Base-by-base conservation (phyloP, 2,888 invertebrate genomes). In the Tetragonula carbonaria region DNA sequence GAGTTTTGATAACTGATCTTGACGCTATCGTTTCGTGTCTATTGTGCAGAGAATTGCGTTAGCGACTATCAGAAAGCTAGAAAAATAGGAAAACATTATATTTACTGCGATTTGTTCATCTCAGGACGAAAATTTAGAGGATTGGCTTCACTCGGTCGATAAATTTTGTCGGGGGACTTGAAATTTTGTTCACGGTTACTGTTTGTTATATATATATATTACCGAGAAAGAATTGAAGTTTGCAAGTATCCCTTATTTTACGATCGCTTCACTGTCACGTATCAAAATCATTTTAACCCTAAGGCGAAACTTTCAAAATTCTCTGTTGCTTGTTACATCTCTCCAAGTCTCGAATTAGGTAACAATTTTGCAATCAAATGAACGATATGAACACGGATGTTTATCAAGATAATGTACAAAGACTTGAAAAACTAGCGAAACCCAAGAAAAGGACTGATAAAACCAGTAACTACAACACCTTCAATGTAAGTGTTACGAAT, bases 361-460 rank as follows among this genome's bases (percentile, higher is more conserved):
- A 55, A 59, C 38, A 62, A 28, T 38, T 68, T 62, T 38, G 66
- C 23, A 21, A 50, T 28, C 50, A 76, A 57, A 45, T 38, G 65
- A 84, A 75, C 85, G 76, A 87, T 63, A 86, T 88, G 87, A 87
- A 81, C 86, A 82, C 63, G 33, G 77, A 86, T 80, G 83, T 68
- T 57, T 2, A 38, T 28, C 28, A 81, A n/a, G 62, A 66, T 6
- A 74, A 78, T n/a, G 28, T 51, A 14, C 62, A 83, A 14, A 89
- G 88, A 81, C 86, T 80, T 23, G 84, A 88, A 55, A 86, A 86
- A 66, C 65, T 89, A 75, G 86, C 86, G 18, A 89, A 88, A 59
- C 87, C 88, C 18, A 90, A 71, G 28, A 77, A 75, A n/a, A 87
- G 87, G 73, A 62, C 86, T 23, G 86, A 91, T 21, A 84, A 8